Evolutionary conservation across 2,113 vertebrate species (phyloP), one percentile per base, ranked within the genome.

Genomic region (Chionodraco myersi): DNA sequence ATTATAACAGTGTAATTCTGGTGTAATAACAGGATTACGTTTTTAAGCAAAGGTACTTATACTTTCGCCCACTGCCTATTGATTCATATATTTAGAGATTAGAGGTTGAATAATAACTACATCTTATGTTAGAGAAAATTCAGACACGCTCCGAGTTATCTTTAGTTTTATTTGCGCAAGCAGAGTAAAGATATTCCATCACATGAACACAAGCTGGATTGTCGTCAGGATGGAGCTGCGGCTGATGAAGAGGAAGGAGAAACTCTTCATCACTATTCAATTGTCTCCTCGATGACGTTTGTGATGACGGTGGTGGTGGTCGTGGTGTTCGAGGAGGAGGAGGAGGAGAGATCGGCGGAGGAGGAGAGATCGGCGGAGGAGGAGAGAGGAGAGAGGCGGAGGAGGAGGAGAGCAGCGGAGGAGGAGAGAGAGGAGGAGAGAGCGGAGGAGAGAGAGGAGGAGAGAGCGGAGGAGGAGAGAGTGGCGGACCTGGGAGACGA

Each of bases 201-300:
- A 41, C 36, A 41, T 41, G 36, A 41, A 41, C 36, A 41, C 36
- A 41, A 41, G 6, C 36, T 6, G 36, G 36, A 41, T 41, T 41
- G 6, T 41, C 36, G 36, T 41, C 36, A 41, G 36, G 16, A n/a
- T 6, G 6, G 51, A 52, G 5, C 51, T 16, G 14, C 49, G 14
- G 14, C 13, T 8, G 54, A 56, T 26, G 54, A 56, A 56, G n/a
- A 56, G 56, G 56, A 57, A 41, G 36, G 23, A 56, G 53, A 12
- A n/a, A 5, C 53, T 56, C n/a, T 56, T 56, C 54, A 12, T 56
- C 8, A 9, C 3, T 10, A 21, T 16, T 18, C 18, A n/a, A 53
- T 26, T 60, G 49, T 77, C 30, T 88, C 82, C 70, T 93, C 88
- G 4, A 91, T 36, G 16, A 91, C 80, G 8, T 90, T 76, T 4